Conservation (phyloP, 2,888 invertebrate genomes). For the Leuctra nigra region DNA sequence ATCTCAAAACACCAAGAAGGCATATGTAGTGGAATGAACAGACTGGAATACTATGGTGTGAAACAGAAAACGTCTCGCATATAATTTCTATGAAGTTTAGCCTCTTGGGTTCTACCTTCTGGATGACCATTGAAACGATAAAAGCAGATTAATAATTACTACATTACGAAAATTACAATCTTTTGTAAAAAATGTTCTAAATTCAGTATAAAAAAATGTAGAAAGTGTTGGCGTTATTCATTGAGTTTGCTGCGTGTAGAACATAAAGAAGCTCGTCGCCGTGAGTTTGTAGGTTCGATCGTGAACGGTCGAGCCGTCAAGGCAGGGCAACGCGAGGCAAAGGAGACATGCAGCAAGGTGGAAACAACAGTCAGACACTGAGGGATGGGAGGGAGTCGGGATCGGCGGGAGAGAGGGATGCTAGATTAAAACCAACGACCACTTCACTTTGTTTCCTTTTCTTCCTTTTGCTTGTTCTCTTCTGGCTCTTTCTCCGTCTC, state of each 20-base stretch:
- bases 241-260: constrained; percentile 20
- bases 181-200: constrained; percentile 26
- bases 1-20: constrained; percentile 27
- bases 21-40: constrained; percentile 29
- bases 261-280: constrained; percentile 22
- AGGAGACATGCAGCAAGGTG: constrained; percentile 22
- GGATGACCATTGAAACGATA: background rate
- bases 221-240: constrained; percentile 18
- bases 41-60: constrained; percentile 24
- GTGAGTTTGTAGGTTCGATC: constrained; percentile 12
- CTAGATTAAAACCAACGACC: constrained; percentile 16
- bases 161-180: constrained; percentile 3
- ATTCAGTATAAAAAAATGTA: constrained; percentile 26
- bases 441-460: constrained; percentile 51
- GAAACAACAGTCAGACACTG: constrained; percentile 28
- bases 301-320: constrained; percentile 4
- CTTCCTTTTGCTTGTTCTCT: constrained; percentile 50
- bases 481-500: constrained; percentile 55
- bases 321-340: constrained; percentile 4
- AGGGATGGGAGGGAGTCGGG: constrained; percentile 15
- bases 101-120: too few species aligned
- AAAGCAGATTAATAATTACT: constrained; percentile 10
- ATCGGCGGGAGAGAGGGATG: constrained; percentile 9
- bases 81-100: too few species aligned
- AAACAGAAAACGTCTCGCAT: background rate